phyloP scores from a whole-genome alignment of 2,888 invertebrate genomes.

The Plebejus melissa region DNA sequence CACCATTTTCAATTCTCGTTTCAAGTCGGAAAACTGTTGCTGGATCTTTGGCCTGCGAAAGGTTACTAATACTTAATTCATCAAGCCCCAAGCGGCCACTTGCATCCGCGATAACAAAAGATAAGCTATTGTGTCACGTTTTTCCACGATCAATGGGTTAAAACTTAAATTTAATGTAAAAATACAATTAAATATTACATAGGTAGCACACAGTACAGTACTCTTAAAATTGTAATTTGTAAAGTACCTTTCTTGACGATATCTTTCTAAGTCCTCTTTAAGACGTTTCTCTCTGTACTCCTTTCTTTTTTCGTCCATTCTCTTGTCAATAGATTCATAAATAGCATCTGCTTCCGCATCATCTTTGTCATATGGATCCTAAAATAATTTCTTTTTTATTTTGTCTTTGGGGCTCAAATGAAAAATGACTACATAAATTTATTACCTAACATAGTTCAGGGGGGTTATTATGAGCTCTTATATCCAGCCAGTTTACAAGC shows the following conservation, averaged over 20 bases:
- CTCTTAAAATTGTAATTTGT: not conserved
- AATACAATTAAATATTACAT: no score
- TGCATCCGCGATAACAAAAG: no score
- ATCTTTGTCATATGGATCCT: slow-evolving; percentile 99
- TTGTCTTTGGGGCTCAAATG: not conserved
- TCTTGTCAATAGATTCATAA: slow-evolving; percentile 98
- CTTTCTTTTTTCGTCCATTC: slow-evolving; percentile 99
- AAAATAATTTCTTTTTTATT: slow-evolving; percentile 19
- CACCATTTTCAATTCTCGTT: slow-evolving; percentile 89
- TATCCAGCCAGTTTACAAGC: no score
- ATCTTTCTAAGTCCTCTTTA: slow-evolving; percentile 96
- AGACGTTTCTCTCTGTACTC: slow-evolving; percentile 94
- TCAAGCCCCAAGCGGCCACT: no score
- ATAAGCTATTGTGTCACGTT: no score
- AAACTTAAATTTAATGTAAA: not conserved
- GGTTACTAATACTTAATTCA: not conserved
- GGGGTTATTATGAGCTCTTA: no score
- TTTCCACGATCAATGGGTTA: no score
- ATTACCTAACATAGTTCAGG: no score
- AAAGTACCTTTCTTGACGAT: slow-evolving; percentile 91
- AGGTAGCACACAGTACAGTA: not conserved
- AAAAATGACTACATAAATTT: no score
- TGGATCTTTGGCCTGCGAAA: slow-evolving; percentile 94
- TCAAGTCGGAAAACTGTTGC: slow-evolving; percentile 98
- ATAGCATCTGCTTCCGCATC: slow-evolving; percentile 99